These are phyloP conservation scores for Crambe crambe DNA, from an alignment of 37 sponge, comb jelly and placozoan genomes.

Conservation along the genomic window DNA sequence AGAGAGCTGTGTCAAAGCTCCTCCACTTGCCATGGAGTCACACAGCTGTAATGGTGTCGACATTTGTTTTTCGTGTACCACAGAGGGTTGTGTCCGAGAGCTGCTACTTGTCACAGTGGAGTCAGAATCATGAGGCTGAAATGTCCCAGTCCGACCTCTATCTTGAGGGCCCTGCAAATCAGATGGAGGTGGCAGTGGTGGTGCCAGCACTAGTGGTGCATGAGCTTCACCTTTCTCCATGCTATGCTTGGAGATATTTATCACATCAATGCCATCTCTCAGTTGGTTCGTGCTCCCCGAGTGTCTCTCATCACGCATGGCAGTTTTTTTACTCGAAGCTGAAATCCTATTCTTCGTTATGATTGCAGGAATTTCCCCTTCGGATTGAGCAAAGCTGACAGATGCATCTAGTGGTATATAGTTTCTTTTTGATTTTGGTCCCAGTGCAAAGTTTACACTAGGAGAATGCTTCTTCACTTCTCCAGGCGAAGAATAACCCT, in stretches of 20 bases:
- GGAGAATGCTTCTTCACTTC: not conserved
- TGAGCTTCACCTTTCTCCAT: no score
- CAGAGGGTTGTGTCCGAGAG: no score
- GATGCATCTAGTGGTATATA: not conserved
- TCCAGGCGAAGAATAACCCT: constrained; percentile 27
- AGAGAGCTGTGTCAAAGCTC: no score
- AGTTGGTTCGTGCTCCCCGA: constrained; percentile 1
- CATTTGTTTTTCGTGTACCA: no score
- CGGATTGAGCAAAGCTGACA: constrained; percentile 6
- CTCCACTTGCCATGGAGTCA: no score
- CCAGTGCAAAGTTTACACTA: not conserved
- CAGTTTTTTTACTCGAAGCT: not conserved
- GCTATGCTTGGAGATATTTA: constrained; percentile 24
- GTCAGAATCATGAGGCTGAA: no score
- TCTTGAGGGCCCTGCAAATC: no score
- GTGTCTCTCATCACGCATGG: not conserved
- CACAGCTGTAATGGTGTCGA: no score
- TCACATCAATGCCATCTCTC: constrained; percentile 69
- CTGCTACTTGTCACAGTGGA: no score
- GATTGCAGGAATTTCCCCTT: constrained; percentile 22
- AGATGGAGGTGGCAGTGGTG: no score
- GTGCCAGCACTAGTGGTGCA: no score
- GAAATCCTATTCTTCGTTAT: not conserved
- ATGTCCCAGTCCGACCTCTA: no score
- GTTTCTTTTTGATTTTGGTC: not conserved